A percentile compares a stretch with the other conserved stretches of the same genome.
Evolutionary conservation across 2,888 invertebrate genomes (phyloP).

Genomic region (Bibio marci): DNA sequence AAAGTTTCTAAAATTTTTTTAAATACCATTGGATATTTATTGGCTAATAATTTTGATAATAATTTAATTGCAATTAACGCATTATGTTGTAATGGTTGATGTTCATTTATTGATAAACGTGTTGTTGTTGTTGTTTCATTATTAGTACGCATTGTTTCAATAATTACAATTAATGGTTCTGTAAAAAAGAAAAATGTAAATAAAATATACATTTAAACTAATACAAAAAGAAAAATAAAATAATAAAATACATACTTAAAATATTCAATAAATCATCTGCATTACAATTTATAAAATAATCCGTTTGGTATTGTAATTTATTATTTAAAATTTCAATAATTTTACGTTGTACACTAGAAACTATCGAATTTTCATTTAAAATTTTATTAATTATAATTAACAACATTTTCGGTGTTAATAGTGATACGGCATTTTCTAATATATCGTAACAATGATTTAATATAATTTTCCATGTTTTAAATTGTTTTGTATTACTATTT

Average conservation of each 20-base stretch:
- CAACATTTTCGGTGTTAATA: constrained; percentile 66
- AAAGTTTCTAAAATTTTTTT: constrained; percentile 49
- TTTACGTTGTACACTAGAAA: constrained; percentile 55
- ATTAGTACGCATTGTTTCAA: constrained; percentile 34
- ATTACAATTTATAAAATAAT: constrained; percentile 38
- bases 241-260: constrained; percentile 26
- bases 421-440: constrained; percentile 59
- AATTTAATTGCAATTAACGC: constrained; percentile 69
- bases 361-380: constrained; percentile 39
- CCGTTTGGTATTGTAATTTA: constrained; percentile 53
- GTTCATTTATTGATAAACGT: constrained; percentile 9
- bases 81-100: constrained; percentile 48
- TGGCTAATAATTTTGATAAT: constrained; percentile 54
- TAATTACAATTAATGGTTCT: constrained; percentile 37
- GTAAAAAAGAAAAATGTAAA: neutral
- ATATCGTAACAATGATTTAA: constrained; percentile 63
- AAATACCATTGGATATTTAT: constrained; percentile 49
- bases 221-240: neutral
- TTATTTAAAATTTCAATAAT: constrained; percentile 72
- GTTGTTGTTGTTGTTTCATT: constrained; percentile 19
- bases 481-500: constrained; percentile 35
- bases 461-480: constrained; percentile 70
- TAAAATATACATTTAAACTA: neutral
- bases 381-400: constrained; percentile 59
- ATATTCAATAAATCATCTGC: constrained; percentile 36